Conservation (phyloP, 2,113 vertebrate genomes). For the Nipponia nippon region DNA sequence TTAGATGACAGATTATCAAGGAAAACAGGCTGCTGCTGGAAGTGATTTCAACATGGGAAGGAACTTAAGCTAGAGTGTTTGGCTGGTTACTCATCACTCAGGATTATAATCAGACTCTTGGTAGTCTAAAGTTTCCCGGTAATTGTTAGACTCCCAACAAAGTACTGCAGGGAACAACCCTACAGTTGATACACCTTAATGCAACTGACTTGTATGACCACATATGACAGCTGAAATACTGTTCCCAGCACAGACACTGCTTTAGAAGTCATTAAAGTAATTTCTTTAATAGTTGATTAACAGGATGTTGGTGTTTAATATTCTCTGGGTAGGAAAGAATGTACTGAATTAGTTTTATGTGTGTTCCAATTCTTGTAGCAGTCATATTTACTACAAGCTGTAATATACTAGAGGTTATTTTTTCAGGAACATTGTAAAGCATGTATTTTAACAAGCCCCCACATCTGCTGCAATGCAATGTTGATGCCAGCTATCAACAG, state of each 20-base stretch:
- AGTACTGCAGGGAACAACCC: not conserved
- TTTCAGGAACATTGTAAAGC: not conserved
- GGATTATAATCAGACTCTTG: not conserved
- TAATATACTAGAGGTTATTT: not conserved
- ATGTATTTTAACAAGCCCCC: slow-evolving; percentile 13
- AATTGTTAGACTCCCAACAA: not conserved
- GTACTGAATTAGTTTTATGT: not conserved
- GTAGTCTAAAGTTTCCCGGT: not conserved
- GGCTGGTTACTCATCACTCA: not conserved
- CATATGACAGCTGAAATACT: not conserved
- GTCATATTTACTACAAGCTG: not conserved
- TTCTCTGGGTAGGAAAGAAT: not conserved
- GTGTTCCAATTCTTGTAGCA: not conserved
- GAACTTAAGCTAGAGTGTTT: not conserved
- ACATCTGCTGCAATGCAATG: not conserved
- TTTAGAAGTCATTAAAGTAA: not conserved
- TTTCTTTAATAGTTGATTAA: slow-evolving; percentile 3
- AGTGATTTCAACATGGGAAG: not conserved
- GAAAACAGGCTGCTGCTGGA: not conserved
- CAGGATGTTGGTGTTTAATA: not conserved
- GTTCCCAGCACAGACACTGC: not conserved
- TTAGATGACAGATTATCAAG: not conserved
- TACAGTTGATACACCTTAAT: not conserved
- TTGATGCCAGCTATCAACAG: not conserved
- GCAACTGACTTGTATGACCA: not conserved